phyloP scores from a whole-genome alignment of 35 echinoderm and acorn worm species.

The Apostichopus parvimensis region DNA sequence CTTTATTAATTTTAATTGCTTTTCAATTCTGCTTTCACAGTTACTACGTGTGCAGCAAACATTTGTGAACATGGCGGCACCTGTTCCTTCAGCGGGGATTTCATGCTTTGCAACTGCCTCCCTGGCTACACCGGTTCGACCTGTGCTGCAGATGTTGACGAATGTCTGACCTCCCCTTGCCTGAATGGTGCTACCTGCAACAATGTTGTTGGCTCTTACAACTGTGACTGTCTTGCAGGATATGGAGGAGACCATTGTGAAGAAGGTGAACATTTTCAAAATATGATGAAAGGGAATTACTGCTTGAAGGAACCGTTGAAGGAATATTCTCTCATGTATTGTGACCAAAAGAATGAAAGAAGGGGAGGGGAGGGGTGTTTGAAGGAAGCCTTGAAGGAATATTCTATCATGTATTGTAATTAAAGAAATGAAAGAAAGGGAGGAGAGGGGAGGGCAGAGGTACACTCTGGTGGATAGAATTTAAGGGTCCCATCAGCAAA shows the following conservation, averaged over 20 bases:
- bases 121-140: background rate
- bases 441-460: no score
- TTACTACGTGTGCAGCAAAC: background rate
- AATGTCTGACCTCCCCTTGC: constrained; percentile 4
- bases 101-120: constrained; percentile 1
- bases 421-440: no score
- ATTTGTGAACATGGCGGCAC: constrained; percentile 41
- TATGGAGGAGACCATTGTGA: constrained; percentile 39
- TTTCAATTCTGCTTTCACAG: background rate
- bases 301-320: no score
- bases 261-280: background rate
- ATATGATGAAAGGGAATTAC: no score
- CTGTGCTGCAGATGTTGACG: constrained; percentile 34
- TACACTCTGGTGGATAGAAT: no score
- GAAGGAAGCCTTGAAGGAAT: no score
- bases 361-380: no score
- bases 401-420: no score
- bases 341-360: no score
- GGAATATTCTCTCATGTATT: no score
- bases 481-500: no score
- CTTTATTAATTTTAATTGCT: background rate
- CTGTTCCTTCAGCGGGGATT: background rate
- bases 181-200: constrained; percentile 52
- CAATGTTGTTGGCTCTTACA: constrained; percentile 40
- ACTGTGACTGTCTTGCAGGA: constrained; percentile 24